A percentile compares a stretch with the other conserved stretches of the same genome.
Evolutionary conservation across 1,140 invertebrate genomes (phyloP).

Genomic region (Sminthurinus signatus): DNA sequence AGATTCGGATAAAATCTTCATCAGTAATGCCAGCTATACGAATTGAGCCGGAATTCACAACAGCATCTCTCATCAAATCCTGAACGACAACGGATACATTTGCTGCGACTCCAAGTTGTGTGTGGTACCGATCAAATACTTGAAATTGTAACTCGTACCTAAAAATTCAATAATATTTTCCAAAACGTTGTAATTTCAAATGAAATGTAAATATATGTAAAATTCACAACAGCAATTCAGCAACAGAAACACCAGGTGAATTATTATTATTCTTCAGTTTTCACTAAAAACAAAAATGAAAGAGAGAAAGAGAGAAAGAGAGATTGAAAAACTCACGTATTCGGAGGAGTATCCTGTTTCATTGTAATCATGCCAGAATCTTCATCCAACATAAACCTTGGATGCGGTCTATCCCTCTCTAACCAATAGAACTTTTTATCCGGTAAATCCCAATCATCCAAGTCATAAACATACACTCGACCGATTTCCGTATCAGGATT

Average conservation of each 20-base stretch:
- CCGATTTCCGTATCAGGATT: constrained; percentile 89
- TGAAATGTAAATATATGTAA: too few species aligned
- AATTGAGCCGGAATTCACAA: constrained; percentile 90
- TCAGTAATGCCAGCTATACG: constrained; percentile 88
- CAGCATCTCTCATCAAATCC: constrained; percentile 90
- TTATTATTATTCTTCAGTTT: too few species aligned
- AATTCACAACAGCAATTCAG: too few species aligned
- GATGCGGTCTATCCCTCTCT: constrained; percentile 60
- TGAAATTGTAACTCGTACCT: constrained; percentile 74
- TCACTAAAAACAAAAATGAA: too few species aligned
- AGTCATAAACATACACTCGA: constrained; percentile 88
- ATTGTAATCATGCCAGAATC: constrained; percentile 93
- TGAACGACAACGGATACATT: constrained; percentile 89
- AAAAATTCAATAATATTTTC: constrained; percentile 13
- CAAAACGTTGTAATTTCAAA: constrained; percentile 12
- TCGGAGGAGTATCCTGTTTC: constrained; percentile 80
- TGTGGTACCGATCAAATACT: constrained; percentile 89
- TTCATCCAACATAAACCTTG: constrained; percentile 77
- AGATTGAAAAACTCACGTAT: constrained; percentile 51
- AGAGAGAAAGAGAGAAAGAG: too few species aligned
- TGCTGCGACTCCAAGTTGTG: constrained; percentile 81
- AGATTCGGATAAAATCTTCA: constrained; percentile 72
- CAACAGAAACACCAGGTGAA: too few species aligned
- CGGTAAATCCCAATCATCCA: constrained; percentile 94
- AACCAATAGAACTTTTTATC: constrained; percentile 97